Evolutionary conservation across 1,140 invertebrate species (phyloP).

Genomic region (Propsilocerus akamusi): DNA sequence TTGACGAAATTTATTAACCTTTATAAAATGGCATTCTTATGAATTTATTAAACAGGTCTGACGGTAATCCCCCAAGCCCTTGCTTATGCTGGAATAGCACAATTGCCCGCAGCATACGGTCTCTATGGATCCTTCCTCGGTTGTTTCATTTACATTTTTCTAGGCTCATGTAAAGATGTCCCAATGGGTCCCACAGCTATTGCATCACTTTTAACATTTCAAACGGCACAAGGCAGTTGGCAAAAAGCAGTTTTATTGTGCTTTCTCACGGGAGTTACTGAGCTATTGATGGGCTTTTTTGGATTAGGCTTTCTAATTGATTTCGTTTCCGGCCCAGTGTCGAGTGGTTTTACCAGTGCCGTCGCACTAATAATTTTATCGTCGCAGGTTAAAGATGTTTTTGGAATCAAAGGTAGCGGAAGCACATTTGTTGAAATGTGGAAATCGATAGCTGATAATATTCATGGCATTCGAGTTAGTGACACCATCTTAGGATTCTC

Average conservation of each 20-base stretch:
- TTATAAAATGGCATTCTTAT: not conserved
- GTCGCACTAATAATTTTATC: slow-evolving; percentile 79
- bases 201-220: slow-evolving; percentile 59
- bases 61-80: slow-evolving; percentile 67
- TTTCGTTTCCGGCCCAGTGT: slow-evolving; percentile 84
- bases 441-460: slow-evolving; percentile 39
- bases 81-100: slow-evolving; percentile 71
- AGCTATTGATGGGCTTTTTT: slow-evolving; percentile 69
- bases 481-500: slow-evolving; percentile 47
- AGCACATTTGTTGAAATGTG: slow-evolving; percentile 54
- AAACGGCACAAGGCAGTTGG: slow-evolving; percentile 46
- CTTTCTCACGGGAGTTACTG: slow-evolving; percentile 60
- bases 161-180: slow-evolving; percentile 81
- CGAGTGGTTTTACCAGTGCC: slow-evolving; percentile 82
- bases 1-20: not conserved
- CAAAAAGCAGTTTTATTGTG: slow-evolving; percentile 63
- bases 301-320: slow-evolving; percentile 83
- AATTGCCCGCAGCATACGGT: slow-evolving; percentile 62
- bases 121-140: slow-evolving; percentile 83
- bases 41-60: too few species aligned
- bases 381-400: slow-evolving; percentile 70
- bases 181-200: slow-evolving; percentile 77
- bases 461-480: slow-evolving; percentile 37
- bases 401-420: slow-evolving; percentile 57
- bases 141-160: slow-evolving; percentile 73